Evolutionary conservation across 2,797 vertebrate genomes (phyloP).

Genomic region (Cephalopachus bancanus): DNA sequence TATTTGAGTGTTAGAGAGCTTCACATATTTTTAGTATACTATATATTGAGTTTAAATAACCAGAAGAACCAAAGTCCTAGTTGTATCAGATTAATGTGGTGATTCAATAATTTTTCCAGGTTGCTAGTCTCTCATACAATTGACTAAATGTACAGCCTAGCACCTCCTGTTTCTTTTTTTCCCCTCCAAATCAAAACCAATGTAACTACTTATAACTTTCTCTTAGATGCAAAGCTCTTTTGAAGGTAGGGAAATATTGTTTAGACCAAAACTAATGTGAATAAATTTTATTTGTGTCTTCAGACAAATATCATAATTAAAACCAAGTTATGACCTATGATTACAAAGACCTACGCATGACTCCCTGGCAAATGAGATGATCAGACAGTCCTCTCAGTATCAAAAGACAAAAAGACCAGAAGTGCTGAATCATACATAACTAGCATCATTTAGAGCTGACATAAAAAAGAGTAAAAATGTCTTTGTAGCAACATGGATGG

Average conservation of each 20-base stretch:
- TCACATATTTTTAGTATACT: neutral
- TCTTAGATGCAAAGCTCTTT: neutral
- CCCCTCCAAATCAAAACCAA: too few species aligned
- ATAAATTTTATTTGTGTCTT: slow-evolving; percentile 52
- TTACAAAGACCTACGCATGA: neutral
- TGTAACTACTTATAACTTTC: neutral
- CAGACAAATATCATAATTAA: slow-evolving; percentile 33
- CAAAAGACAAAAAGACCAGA: neutral
- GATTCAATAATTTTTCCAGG: slow-evolving; percentile 39
- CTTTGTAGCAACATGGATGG: too few species aligned
- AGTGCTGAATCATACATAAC: neutral
- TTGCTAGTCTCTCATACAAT: neutral
- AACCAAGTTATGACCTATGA: neutral
- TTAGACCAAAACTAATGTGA: neutral
- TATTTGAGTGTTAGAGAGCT: slow-evolving; percentile 35
- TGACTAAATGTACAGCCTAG: neutral
- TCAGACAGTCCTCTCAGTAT: neutral
- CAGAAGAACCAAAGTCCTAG: slow-evolving; percentile 17
- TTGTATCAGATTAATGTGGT: slow-evolving; percentile 58
- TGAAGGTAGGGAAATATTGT: neutral
- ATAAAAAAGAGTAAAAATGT: too few species aligned
- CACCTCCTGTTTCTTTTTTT: neutral
- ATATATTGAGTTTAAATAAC: slow-evolving; percentile 51
- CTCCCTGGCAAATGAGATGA: neutral
- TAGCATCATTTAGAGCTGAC: neutral